A percentile compares a stretch with the other conserved stretches of the same genome.
Evolutionary conservation across 2,888 invertebrate species (phyloP).

Genomic region (Drosophila setosimentum): DNA sequence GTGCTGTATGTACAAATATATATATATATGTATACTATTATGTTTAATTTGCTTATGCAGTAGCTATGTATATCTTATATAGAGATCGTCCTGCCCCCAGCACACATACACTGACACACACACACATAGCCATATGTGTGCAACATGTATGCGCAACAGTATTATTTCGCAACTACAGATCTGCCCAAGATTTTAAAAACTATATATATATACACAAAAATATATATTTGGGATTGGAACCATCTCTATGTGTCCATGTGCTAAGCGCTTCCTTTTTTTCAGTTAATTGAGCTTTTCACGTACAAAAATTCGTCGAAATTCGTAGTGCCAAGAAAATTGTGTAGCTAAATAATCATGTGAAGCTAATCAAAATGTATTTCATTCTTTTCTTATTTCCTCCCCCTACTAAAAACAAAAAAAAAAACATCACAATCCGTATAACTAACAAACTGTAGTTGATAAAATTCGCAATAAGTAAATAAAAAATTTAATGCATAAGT

Average conservation of each 20-base stretch:
- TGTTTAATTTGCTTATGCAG: constrained; percentile 32
- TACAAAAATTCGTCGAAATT: constrained; percentile 32
- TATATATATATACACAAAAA: not conserved
- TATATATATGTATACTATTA: not conserved
- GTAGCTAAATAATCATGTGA: constrained; percentile 66
- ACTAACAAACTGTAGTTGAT: constrained; percentile 69
- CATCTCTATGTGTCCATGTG: constrained; percentile 44
- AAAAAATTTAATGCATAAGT: constrained; percentile 64
- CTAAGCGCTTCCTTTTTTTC: constrained; percentile 53
- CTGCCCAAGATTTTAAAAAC: constrained; percentile 2
- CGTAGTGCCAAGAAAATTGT: constrained; percentile 57
- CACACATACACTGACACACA: not conserved
- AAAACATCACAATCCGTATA: constrained; percentile 22
- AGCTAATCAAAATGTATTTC: constrained; percentile 76
- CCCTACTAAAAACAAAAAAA: constrained; percentile 38
- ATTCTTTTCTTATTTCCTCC: constrained; percentile 75
- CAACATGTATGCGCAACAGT: constrained; percentile 30
- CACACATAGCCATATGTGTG: not conserved
- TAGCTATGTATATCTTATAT: constrained; percentile 23
- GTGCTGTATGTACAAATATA: constrained; percentile 15
- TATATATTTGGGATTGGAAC: constrained; percentile 26
- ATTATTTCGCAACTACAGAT: constrained; percentile 34
- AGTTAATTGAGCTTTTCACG: constrained; percentile 25
- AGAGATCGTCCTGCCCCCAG: constrained; percentile 42
- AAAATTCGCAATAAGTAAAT: constrained; percentile 69